phyloP scores from a whole-genome alignment of 2,888 invertebrate genomes.

The Amiota mariae region DNA sequence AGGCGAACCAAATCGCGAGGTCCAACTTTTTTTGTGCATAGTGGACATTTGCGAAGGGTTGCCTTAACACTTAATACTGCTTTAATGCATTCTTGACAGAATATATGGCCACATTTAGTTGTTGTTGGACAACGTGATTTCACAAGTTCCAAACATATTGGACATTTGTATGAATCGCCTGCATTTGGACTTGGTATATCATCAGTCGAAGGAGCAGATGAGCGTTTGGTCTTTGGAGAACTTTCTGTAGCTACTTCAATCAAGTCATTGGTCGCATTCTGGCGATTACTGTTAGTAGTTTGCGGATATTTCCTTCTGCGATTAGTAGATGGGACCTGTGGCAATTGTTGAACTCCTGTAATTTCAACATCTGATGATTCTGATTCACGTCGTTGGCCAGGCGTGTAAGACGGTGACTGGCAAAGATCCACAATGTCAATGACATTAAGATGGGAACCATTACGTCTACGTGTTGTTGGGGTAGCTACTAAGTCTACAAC shows the following conservation, averaged over 20 bases:
- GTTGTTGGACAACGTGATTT: conserved; percentile 51
- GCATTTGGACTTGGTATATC: neutral
- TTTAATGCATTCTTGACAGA: conserved; percentile 56
- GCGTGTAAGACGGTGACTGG: neutral
- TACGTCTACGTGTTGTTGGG: no score
- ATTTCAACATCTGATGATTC: neutral
- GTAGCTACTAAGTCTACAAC: no score
- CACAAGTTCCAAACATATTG: conserved; percentile 61
- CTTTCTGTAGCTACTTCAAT: no score
- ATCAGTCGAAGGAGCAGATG: conserved; percentile 12
- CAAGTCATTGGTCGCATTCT: no score
- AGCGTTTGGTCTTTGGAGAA: neutral
- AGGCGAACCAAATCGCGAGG: conserved; percentile 52
- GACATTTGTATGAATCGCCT: conserved; percentile 53
- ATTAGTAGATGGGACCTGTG: neutral
- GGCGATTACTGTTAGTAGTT: no score
- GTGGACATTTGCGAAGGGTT: conserved; percentile 56
- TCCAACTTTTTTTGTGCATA: conserved; percentile 58
- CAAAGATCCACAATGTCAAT: neutral
- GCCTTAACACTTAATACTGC: conserved; percentile 35
- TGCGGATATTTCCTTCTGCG: neutral
- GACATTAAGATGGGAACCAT: no score
- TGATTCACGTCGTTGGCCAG: neutral
- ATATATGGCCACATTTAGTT: conserved; percentile 64
- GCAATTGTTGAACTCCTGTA: neutral